Conservation (phyloP, 2,888 invertebrate genomes). For the Diplolepis rosae region DNA sequence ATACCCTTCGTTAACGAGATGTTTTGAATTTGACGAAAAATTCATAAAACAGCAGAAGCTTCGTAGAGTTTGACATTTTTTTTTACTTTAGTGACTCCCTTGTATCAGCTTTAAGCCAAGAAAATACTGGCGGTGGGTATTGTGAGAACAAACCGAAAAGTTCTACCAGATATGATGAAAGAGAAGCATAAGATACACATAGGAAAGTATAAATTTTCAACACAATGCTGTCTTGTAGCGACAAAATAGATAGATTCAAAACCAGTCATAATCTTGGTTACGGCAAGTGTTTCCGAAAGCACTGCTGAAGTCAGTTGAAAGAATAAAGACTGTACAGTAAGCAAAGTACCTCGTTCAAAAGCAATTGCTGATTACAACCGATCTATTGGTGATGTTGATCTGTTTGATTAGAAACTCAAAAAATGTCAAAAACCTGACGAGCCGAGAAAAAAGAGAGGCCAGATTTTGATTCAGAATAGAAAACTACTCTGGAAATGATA, state of each 20-base stretch:
- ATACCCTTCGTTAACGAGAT: conserved; percentile 13
- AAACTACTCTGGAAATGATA: no score
- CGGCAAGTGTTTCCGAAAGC: not conserved
- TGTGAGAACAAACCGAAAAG: not conserved
- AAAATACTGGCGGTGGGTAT: conserved; percentile 12
- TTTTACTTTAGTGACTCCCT: not conserved
- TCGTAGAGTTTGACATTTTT: conserved; percentile 12
- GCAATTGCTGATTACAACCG: conserved; percentile 4
- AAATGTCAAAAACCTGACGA: no score
- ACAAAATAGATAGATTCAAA: conserved; percentile 19
- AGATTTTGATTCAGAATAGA: no score
- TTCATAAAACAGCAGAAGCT: not conserved
- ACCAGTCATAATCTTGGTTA: not conserved
- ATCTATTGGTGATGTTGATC: conserved; percentile 12
- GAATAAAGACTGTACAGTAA: not conserved
- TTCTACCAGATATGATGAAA: not conserved
- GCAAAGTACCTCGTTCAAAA: not conserved
- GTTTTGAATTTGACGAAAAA: not conserved
- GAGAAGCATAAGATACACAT: not conserved
- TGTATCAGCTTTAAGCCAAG: not conserved
- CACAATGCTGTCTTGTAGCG: conserved; percentile 1
- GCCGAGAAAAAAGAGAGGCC: no score
- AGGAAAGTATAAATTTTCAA: not conserved
- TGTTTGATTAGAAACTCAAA: not conserved
- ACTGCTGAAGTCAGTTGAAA: not conserved